Evolutionary conservation across 2,888 invertebrate genomes (phyloP).

Genomic region (Athalia cordata): DNA sequence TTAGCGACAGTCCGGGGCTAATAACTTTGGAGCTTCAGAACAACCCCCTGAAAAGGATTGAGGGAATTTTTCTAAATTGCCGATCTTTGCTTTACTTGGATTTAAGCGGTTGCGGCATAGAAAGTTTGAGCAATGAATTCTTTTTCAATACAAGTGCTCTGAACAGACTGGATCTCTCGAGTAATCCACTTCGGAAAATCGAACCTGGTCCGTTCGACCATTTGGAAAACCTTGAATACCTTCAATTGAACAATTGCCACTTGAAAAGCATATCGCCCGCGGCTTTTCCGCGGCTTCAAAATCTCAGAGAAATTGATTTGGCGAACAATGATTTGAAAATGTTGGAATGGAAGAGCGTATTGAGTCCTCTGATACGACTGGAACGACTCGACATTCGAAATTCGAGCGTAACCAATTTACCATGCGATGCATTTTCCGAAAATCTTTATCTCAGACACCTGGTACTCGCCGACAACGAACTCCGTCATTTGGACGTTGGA

Average conservation of each 20-base stretch:
- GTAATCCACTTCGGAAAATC: conserved; percentile 79
- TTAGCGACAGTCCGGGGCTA: conserved; percentile 81
- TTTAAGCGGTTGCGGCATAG: conserved; percentile 80
- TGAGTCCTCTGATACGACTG: conserved; percentile 78
- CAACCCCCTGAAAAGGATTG: conserved; percentile 79
- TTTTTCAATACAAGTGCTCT: conserved; percentile 81
- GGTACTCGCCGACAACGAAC: conserved; percentile 80
- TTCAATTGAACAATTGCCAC: conserved; percentile 81
- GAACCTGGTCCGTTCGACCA: conserved; percentile 79
- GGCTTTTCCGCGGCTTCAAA: conserved; percentile 77
- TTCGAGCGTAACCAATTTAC: conserved; percentile 78
- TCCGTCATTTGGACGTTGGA: conserved; percentile 80
- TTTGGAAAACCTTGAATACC: conserved; percentile 79
- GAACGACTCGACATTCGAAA: conserved; percentile 80
- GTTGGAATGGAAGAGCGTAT: conserved; percentile 78
- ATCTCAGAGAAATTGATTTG: conserved; percentile 80
- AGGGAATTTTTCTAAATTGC: conserved; percentile 81
- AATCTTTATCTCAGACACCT: conserved; percentile 80
- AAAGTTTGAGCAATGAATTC: conserved; percentile 78
- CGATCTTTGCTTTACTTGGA: conserved; percentile 82
- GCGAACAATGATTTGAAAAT: conserved; percentile 77
- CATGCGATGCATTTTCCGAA: conserved; percentile 80
- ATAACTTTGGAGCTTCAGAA: conserved; percentile 83
- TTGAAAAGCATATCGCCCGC: conserved; percentile 77
- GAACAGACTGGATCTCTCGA: conserved; percentile 82